Evolutionary conservation across 2,888 invertebrate species (phyloP).

Genomic region (Rhagonycha lutea): DNA sequence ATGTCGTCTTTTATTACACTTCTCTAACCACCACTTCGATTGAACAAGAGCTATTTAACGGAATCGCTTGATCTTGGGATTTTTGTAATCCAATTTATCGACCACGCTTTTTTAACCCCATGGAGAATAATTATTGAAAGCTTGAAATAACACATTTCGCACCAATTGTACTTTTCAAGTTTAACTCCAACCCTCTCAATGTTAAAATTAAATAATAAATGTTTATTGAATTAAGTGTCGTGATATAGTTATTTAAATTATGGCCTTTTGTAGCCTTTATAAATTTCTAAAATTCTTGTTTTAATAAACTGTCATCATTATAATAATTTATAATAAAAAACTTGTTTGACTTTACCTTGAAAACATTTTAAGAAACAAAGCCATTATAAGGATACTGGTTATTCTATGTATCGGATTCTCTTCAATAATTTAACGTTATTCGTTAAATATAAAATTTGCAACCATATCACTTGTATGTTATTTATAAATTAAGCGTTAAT

Average conservation of each 20-base stretch:
- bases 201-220: not conserved
- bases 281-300: not conserved
- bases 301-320: conserved; percentile 1
- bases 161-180: not conserved
- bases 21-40: not conserved
- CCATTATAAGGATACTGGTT: not conserved
- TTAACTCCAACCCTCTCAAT: not conserved
- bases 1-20: not conserved
- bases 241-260: not conserved
- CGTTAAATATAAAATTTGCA: conserved; percentile 9
- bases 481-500: conserved; percentile 10
- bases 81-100: not conserved
- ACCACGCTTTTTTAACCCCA: not conserved
- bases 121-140: not conserved
- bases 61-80: not conserved
- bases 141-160: not conserved
- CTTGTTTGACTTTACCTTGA: conserved; percentile 1
- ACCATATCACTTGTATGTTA: conserved; percentile 5
- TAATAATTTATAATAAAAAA: conserved; percentile 4
- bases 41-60: not conserved
- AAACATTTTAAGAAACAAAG: conserved; percentile 3
- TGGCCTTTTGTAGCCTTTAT: not conserved
- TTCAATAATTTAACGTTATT: not conserved
- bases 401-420: not conserved
- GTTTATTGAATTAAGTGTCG: not conserved